Conservation (phyloP, 2,888 invertebrate species). For the Caenorhabditis virilis region DNA sequence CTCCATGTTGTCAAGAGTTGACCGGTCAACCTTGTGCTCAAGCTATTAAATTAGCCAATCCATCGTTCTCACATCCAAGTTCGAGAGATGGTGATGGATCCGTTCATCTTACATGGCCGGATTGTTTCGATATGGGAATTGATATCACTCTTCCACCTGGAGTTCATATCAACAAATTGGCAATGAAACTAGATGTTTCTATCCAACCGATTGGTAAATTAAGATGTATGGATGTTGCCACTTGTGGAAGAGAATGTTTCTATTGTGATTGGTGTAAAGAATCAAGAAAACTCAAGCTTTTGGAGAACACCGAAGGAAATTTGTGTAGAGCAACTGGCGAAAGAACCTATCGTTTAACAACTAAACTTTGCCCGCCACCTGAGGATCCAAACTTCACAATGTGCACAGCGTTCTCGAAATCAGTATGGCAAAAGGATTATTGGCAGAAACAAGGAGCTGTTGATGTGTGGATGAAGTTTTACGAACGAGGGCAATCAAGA, state of each 20-base stretch:
- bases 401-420: constrained; percentile 66
- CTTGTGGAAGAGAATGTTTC: constrained; percentile 66
- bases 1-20: constrained; percentile 61
- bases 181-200: constrained; percentile 67
- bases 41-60: constrained; percentile 65
- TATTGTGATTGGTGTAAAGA: constrained; percentile 67
- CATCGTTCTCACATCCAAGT: constrained; percentile 48
- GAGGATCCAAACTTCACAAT: constrained; percentile 67
- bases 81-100: constrained; percentile 55
- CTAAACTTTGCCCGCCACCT: constrained; percentile 63
- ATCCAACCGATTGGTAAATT: constrained; percentile 67
- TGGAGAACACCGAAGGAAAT: constrained; percentile 67
- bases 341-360: constrained; percentile 61
- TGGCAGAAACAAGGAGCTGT: constrained; percentile 68
- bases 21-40: constrained; percentile 64
- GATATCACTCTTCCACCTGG: constrained; percentile 66
- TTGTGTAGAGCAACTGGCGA: constrained; percentile 65
- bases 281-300: constrained; percentile 60
- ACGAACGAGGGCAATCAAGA: constrained; percentile 59
- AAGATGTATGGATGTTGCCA: constrained; percentile 67
- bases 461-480: constrained; percentile 68
- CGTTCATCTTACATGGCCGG: constrained; percentile 65
- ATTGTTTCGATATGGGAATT: constrained; percentile 67
- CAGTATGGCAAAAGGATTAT: constrained; percentile 68
- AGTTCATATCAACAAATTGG: constrained; percentile 66